Evolutionary conservation across 2,113 vertebrate species (phyloP).

Genomic region (Tapirus terrestris): DNA sequence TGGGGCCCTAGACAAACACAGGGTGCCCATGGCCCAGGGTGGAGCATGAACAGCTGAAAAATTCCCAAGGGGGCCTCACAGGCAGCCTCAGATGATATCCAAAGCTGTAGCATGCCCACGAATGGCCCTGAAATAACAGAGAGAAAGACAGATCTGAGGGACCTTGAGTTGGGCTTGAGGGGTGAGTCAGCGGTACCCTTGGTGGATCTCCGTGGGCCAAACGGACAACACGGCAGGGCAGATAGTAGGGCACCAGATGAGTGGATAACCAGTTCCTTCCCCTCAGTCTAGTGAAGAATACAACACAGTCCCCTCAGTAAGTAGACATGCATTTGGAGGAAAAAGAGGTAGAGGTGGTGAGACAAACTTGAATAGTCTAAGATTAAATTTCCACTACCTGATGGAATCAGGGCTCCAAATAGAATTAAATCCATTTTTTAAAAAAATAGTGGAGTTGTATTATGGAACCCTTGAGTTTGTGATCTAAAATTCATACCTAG

Average conservation of each 20-base stretch:
- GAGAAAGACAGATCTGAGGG: not conserved
- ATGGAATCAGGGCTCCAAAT: not conserved
- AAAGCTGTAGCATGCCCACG: not conserved
- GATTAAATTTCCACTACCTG: not conserved
- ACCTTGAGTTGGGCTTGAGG: not conserved
- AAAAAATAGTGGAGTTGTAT: not conserved
- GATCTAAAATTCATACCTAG: not conserved
- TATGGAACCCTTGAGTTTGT: not conserved
- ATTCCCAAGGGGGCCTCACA: not conserved
- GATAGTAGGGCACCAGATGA: not conserved
- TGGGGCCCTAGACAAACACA: not conserved
- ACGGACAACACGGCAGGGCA: not conserved
- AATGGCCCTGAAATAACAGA: not conserved
- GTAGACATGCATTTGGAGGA: not conserved
- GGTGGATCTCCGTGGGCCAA: not conserved
- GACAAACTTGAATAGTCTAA: not conserved
- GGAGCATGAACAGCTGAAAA: not conserved
- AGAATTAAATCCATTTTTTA: not conserved
- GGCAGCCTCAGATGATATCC: not conserved
- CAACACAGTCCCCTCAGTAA: not conserved
- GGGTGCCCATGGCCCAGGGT: not conserved
- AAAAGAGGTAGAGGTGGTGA: not conserved
- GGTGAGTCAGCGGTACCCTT: not conserved
- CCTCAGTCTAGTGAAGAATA: not conserved
- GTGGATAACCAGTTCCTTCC: not conserved